These are phyloP conservation scores for Ormyrus pomaceus DNA, from an alignment of 2,888 invertebrate species.

Conservation along the genomic window DNA sequence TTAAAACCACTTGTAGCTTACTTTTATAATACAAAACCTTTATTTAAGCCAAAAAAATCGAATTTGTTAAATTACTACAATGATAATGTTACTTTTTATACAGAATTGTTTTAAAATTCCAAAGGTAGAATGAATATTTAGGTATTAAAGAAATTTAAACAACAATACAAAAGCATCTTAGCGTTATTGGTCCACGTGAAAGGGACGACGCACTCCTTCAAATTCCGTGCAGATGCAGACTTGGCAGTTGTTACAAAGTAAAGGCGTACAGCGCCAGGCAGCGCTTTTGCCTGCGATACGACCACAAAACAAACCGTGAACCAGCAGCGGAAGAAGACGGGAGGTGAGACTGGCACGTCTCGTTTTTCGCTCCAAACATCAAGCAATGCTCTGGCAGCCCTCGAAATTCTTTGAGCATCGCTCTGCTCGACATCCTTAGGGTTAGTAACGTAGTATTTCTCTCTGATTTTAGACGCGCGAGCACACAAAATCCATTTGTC, in stretches of 20 bases:
- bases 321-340: conserved; percentile 59
- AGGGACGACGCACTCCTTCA: neutral
- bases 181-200: too few relatives aligned
- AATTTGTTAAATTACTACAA: too few relatives aligned
- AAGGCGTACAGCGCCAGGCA: neutral
- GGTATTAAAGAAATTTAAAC: too few relatives aligned
- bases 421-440: conserved; percentile 19
- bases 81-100: too few relatives aligned
- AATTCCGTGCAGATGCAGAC: neutral
- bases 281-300: neutral
- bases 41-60: too few relatives aligned
- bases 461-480: neutral
- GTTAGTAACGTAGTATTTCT: conserved; percentile 11
- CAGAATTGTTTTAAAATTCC: too few relatives aligned
- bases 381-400: conserved; percentile 54
- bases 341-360: conserved; percentile 57
- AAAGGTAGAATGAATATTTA: too few relatives aligned
- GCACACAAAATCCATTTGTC: neutral
- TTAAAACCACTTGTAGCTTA: too few relatives aligned
- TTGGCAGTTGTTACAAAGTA: neutral
- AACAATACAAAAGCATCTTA: too few relatives aligned
- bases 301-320: conserved; percentile 51
- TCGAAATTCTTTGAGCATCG: conserved; percentile 54
- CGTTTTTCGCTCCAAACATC: conserved; percentile 8
- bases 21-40: too few relatives aligned